These are phyloP conservation scores for Villa cingulata DNA, from an alignment of 2,888 invertebrate species.

Conservation along the genomic window DNA sequence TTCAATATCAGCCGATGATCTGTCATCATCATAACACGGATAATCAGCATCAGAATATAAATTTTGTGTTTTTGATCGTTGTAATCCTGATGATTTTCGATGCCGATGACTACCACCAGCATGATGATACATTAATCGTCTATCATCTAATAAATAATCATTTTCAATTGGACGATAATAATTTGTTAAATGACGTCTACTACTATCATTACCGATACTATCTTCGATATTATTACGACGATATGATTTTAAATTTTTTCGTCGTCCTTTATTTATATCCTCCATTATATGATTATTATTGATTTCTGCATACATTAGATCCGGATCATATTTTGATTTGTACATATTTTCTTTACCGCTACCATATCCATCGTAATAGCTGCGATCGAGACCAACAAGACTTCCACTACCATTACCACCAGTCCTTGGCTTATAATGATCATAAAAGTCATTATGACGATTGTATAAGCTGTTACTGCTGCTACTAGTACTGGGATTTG, in stretches of 20 bases:
- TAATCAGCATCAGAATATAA: constrained; percentile 11
- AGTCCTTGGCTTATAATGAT: constrained; percentile 15
- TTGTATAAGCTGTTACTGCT: constrained; percentile 20
- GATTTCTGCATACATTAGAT: constrained; percentile 20
- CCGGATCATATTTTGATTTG: constrained; percentile 23
- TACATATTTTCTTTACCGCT: constrained; percentile 21
- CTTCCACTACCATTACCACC: constrained; percentile 10
- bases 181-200: background rate
- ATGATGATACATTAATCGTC: constrained; percentile 16
- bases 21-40: constrained; percentile 34
- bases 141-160: background rate
- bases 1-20: constrained; percentile 40
- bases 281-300: constrained; percentile 18
- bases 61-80: constrained; percentile 21
- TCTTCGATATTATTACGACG: constrained; percentile 20
- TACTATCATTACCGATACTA: background rate
- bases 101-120: constrained; percentile 9
- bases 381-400: constrained; percentile 17
- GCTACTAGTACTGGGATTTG: constrained; percentile 9
- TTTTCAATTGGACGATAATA: background rate
- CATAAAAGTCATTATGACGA: constrained; percentile 2
- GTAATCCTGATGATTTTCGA: constrained; percentile 15
- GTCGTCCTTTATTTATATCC: background rate
- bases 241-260: constrained; percentile 21
- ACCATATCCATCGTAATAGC: constrained; percentile 20